Evolutionary conservation across 37 sponge, comb jelly and placozoan genomes (phyloP), one percentile per base, ranked within the genome.

Genomic region (Eunapius fragilis): DNA sequence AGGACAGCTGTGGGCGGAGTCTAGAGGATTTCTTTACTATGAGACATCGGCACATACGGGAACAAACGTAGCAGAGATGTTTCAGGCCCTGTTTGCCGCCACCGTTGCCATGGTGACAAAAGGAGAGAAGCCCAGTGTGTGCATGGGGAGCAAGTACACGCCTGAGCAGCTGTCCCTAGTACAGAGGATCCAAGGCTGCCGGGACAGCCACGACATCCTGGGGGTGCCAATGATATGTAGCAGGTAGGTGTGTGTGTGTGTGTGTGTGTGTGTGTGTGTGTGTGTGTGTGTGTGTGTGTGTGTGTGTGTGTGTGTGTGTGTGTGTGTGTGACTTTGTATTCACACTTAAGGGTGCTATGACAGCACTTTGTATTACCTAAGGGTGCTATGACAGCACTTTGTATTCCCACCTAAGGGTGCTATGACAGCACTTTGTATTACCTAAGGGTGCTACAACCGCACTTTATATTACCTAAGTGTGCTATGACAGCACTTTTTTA

Each of bases 1-100:
- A 49, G 98, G 95, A 3, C 72, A 83, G 68, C 68, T 92, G 6
- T 98, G 95, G 95, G 95, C 95, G 47, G 95, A 98, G 79, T 84
- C 91, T 24, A 88, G 90, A 85, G 95, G 97, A 0, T 98, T 91
- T 69, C 80, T 71, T 22, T 96, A 96, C 74, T 94, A 92, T 75
- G 98, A 98, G 58, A 92, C 96, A 31, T 98, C 98, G 31, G 95
- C 96, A 14, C 84, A 84, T 30, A 77, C 89, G 41, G 95, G 90
- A 13, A 69, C 89, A 1, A 91, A 91, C 68, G 87, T 98, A 12
- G 32, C 67, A 0, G 95, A 98, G 69, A 81, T 90, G 94, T 94
- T 90, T 79, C 82, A 89, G 68, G 47, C 47, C 7, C 47, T 45
- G 47, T n/a, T 45, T 45, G 17, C 72, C 23, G 24, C 82, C n/a